A percentile compares a stretch with the other conserved stretches of the same genome.
phyloP scores from a whole-genome alignment of 92 coral and sea anemone genomes.

The Hydrozoanthus gracilis region DNA sequence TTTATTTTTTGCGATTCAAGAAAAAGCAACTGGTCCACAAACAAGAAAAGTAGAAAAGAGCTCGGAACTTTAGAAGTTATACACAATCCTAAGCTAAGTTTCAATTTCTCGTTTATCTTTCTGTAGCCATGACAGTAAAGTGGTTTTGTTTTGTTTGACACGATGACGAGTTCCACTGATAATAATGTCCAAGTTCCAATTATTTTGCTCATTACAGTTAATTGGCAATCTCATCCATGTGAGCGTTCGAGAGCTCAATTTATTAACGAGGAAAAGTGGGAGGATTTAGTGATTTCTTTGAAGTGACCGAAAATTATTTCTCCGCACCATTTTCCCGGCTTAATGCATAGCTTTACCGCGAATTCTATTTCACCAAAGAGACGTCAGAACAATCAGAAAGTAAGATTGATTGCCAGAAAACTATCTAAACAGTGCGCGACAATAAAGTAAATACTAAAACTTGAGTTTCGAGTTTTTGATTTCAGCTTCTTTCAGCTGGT shows the following conservation, averaged over 20 bases:
- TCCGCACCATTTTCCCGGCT: background rate
- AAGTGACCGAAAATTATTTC: background rate
- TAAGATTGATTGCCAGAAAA: background rate
- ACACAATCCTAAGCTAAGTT: background rate
- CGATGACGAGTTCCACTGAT: slow-evolving; percentile 12
- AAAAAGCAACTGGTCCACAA: background rate
- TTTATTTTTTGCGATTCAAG: background rate
- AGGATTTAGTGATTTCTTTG: slow-evolving; percentile 26
- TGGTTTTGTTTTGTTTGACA: background rate
- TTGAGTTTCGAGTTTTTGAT: no score
- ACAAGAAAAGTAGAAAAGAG: background rate
- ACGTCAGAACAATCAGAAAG: background rate
- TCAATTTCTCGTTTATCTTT: background rate
- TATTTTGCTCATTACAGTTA: slow-evolving; percentile 16
- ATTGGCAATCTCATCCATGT: slow-evolving; percentile 20
- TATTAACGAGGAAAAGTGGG: background rate
- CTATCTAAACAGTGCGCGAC: background rate
- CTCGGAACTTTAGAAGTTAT: background rate
- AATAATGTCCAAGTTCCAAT: slow-evolving; percentile 5
- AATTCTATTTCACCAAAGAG: background rate
- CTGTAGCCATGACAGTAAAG: background rate
- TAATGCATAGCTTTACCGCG: background rate
- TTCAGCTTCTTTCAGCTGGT: background rate
- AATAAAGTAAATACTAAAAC: background rate
- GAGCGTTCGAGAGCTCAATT: slow-evolving; percentile 1